Conservation (phyloP, 2,797 vertebrate species). For the Acomys russatus region DNA sequence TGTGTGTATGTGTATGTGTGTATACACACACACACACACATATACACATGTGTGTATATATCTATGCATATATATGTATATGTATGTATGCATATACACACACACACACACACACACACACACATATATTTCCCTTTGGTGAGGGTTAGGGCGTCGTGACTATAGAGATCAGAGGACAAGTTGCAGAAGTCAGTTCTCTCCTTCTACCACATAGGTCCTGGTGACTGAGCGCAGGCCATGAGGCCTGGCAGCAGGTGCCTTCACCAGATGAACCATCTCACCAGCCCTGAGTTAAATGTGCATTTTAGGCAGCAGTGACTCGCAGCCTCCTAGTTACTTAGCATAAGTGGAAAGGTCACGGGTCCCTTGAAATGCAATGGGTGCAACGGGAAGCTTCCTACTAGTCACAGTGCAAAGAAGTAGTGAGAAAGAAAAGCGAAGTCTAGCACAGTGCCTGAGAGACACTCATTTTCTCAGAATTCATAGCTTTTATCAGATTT, state of each 20-base stretch:
- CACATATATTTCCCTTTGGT: too few relatives aligned
- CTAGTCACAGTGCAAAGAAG: background rate
- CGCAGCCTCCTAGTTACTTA: background rate
- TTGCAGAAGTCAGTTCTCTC: background rate
- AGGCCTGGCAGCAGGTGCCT: background rate
- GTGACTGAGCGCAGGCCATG: background rate
- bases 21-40: too few relatives aligned
- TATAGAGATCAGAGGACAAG: background rate
- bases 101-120: too few relatives aligned
- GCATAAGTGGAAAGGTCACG: background rate
- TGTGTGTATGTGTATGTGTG: background rate
- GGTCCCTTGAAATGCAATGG: background rate
- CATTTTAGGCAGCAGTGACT: background rate
- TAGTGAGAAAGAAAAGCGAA: conserved; percentile 12
- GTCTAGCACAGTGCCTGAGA: background rate
- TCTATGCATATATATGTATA: too few relatives aligned
- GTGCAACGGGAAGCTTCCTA: background rate
- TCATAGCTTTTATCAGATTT: conserved; percentile 10
- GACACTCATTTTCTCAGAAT: conserved; percentile 23
- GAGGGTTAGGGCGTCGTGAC: background rate
- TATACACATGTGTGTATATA: too few relatives aligned
- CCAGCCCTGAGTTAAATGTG: background rate
- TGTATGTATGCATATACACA: too few relatives aligned
- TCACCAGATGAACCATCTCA: too few relatives aligned
- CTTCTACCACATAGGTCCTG: background rate